Evolutionary conservation across 2,113 vertebrate genomes (phyloP), one percentile per base, ranked within the genome.

Genomic region (Oophaga pumilio): DNA sequence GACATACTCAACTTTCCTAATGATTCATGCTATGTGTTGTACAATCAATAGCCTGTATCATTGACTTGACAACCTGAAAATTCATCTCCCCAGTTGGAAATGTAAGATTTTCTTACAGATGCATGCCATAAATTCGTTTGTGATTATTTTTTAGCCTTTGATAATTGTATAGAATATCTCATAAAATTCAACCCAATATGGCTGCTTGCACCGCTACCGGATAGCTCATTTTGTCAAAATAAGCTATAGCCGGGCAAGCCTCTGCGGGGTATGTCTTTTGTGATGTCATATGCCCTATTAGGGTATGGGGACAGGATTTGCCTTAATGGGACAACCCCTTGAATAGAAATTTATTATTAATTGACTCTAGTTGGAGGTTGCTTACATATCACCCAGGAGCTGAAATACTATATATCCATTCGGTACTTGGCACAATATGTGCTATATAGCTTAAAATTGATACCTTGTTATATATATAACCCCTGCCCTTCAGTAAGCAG

Each of bases 351-450:
- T 28, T 18, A 73, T 43, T 18, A 22, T 33, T 73, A 17, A 66
- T 24, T 66, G 8, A 73, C 17, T 50, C 18, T 74, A 74, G 20
- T 74, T 50, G 50, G 43, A 74, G 20, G 4, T 3, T 84, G 82
- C 66, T 73, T 73, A 84, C 50, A 33, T n/a, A 50, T 14, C 17
- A 56, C 13, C 20, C 8, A 28, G 83, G 74, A 60, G 53, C 24
- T 20, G 68, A 73, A 76, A 76, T 76, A 20, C 43, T 6, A 50
- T 50, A 74, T 6, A 33, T 73, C 20, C 6, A 73, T 17, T 84
- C 83, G 43, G 28, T 60, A 85, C 56, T 74, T 85, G 28, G 53
- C 84, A 76, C 56, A 62, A 20, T 76, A 43, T 85, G 10, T 62
- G 68, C 84, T 22, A 49, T 59, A 59, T 22, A 11, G 8, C 18